Conservation (phyloP, 2,888 invertebrate genomes). For the Entomobrya proxima region DNA sequence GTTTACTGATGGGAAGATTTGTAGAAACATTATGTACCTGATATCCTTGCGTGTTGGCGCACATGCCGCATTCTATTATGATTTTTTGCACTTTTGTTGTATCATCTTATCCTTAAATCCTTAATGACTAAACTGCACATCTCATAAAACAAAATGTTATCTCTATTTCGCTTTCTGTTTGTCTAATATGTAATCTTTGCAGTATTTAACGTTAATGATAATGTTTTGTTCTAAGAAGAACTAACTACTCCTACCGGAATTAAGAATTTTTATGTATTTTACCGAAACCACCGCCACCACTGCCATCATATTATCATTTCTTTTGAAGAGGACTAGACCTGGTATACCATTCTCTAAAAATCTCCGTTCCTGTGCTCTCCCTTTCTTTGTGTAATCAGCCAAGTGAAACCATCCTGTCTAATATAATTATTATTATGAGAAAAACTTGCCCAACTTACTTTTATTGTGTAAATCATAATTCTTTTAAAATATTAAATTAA, state of each 20-base stretch:
- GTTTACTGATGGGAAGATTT: neutral
- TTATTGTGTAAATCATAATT: conserved; percentile 46
- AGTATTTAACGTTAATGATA: neutral
- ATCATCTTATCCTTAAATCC: neutral
- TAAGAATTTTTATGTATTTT: neutral
- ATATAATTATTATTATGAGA: conserved; percentile 26
- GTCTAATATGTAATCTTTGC: neutral
- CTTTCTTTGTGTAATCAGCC: neutral
- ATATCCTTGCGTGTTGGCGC: too few relatives aligned
- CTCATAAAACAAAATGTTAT: neutral
- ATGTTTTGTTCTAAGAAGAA: neutral
- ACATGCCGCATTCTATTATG: too few relatives aligned
- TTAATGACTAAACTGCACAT: neutral
- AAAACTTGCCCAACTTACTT: conserved; percentile 44
- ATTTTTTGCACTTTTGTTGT: too few relatives aligned
- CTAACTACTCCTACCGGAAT: conserved; percentile 16
- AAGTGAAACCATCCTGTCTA: conserved; percentile 28
- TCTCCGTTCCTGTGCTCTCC: neutral
- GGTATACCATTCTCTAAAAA: neutral
- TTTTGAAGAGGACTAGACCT: neutral
- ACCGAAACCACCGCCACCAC: too few relatives aligned
- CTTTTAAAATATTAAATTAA: conserved; percentile 46
- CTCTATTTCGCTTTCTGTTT: neutral
- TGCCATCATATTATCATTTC: neutral
- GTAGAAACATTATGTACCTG: neutral